A percentile compares a stretch with the other conserved stretches of the same genome.
Evolutionary conservation across 2,888 invertebrate genomes (phyloP).

Genomic region (Noctua janthe): DNA sequence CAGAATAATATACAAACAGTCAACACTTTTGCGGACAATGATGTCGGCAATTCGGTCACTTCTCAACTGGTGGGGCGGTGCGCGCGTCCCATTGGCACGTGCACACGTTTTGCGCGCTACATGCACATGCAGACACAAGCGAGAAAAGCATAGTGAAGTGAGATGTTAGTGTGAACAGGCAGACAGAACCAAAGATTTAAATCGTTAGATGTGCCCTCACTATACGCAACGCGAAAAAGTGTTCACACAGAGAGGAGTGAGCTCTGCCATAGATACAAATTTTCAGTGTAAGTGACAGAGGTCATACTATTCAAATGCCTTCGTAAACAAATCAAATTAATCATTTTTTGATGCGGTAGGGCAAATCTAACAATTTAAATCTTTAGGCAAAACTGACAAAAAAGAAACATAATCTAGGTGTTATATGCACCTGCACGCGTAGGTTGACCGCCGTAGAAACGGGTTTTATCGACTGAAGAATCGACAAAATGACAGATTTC

Average conservation of each 20-base stretch:
- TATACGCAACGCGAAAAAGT: too few relatives aligned
- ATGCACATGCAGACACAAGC: slow-evolving; percentile 65
- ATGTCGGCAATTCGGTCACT: slow-evolving; percentile 2
- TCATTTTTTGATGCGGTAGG: neutral
- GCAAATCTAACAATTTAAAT: neutral
- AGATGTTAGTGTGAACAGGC: slow-evolving; percentile 32
- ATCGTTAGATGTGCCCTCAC: neutral
- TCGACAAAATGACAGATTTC: too few relatives aligned
- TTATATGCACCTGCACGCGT: neutral
- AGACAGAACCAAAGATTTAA: neutral
- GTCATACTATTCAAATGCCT: neutral
- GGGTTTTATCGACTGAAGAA: too few relatives aligned
- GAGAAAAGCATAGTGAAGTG: slow-evolving; percentile 55
- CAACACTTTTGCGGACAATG: slow-evolving; percentile 18
- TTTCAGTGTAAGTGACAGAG: neutral
- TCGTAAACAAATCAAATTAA: neutral
- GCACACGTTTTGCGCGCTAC: slow-evolving; percentile 50
- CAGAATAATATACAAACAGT: slow-evolving; percentile 57
- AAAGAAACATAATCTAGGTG: neutral
- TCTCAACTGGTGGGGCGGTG: slow-evolving; percentile 17
- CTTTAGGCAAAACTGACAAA: neutral
- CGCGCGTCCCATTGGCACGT: slow-evolving; percentile 24
- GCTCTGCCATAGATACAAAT: neutral
- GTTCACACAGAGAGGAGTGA: neutral
- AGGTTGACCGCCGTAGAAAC: too few relatives aligned